Base-by-base conservation (phyloP, 2,113 vertebrate species). In the Collichthys lucidus region DNA sequence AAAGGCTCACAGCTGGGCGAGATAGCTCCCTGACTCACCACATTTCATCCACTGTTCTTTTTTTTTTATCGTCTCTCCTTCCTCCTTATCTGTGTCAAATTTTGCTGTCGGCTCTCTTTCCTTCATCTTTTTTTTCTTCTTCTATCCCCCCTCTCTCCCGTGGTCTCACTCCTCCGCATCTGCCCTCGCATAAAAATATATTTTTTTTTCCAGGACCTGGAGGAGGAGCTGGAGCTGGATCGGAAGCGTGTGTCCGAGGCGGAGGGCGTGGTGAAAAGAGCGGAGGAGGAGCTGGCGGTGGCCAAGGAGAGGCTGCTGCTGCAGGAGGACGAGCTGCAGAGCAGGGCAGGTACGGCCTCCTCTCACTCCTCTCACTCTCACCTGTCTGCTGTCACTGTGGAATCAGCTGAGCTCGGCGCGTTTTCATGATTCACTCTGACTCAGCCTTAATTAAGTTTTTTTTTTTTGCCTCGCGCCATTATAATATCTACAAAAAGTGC, bases 191-290 rank as follows among this genome's bases (percentile, higher is more conserved):
- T 9, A 31, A 31, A 31, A 31, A 31, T 0, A 9, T n/a, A n/a
- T n/a, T n/a, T n/a, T n/a, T n/a, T n/a, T n/a, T 35, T 46, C 86
- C 88, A 98, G 96, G 94, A 97, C 90, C 88, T 98, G 82, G 96
- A 98, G 81, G 91, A 95, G 73, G 96, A 97, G 91, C 90, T 98
- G 82, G 95, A 94, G 88, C 67, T 94, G 78, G 94, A 95, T 29
- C 92, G 95, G 4, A 94, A 92, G 84, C 93, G 96, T 22, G 95
- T 96, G 70, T 86, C 92, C 0, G 94, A 96, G 83, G 94, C 96
- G 22, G 96, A 97, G 90, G 91, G 73, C 24, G 86, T 89, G 10
- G 93, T 95, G 0, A 95, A 95, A 74, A 95, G 95, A 62, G 93
- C 94, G 0, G 94, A 96, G 82, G 96, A 98, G 91, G 96, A 97